Conservation (phyloP, 2,888 invertebrate species). For the Horisme vitalbata region DNA sequence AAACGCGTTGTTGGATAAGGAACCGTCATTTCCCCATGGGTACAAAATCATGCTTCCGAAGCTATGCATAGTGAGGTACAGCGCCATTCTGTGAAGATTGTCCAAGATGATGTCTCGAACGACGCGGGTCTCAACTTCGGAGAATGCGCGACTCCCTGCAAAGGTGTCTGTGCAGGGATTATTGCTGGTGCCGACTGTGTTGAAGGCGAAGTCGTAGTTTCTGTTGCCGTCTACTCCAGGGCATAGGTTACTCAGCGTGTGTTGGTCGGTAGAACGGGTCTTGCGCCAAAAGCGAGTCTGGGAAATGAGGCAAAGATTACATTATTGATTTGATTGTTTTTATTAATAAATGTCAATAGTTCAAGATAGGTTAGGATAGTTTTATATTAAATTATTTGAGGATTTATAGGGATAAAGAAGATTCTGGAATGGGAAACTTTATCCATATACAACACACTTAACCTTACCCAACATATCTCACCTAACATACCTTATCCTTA, state of each 20-base stretch:
- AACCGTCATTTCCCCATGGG: conserved; percentile 85
- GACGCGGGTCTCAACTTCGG: conserved; percentile 85
- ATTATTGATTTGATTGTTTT: too few species aligned
- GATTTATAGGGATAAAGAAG: too few species aligned
- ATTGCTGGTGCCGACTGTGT: conserved; percentile 80
- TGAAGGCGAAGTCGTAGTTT: conserved; percentile 89
- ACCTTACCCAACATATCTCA: too few species aligned
- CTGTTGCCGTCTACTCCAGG: conserved; percentile 89
- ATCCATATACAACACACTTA: too few species aligned
- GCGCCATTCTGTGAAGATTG: conserved; percentile 73
- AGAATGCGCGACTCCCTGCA: conserved; percentile 84
- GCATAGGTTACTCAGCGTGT: conserved; percentile 63
- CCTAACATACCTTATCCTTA: too few species aligned
- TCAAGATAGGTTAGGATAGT: too few species aligned
- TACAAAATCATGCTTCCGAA: conserved; percentile 87
- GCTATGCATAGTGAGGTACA: conserved; percentile 89
- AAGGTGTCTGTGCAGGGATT: conserved; percentile 84
- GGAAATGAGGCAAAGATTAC: conserved; percentile 18
- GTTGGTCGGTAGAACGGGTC: conserved; percentile 79
- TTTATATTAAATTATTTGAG: too few species aligned
- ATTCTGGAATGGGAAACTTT: too few species aligned
- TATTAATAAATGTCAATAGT: too few species aligned
- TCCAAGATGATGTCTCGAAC: conserved; percentile 82
- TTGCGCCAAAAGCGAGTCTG: conserved; percentile 87
- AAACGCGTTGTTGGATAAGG: conserved; percentile 72